A percentile compares a stretch with the other conserved stretches of the same genome.
These are phyloP conservation scores for Chrysodeixis includens DNA, from an alignment of 2,888 invertebrate genomes.

Conservation along the genomic window DNA sequence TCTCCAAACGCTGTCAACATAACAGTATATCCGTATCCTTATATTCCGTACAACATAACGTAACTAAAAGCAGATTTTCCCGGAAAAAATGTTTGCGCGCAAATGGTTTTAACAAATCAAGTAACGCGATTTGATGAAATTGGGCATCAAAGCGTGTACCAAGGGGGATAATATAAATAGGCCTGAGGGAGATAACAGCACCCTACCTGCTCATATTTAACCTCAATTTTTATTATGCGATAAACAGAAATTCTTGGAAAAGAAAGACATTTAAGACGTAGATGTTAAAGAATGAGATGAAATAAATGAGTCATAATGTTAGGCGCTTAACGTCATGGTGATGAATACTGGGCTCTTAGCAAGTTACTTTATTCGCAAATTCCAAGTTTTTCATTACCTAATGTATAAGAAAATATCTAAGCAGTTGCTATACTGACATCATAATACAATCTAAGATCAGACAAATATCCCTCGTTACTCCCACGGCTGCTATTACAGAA, in stretches of 20 bases:
- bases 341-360: too few species aligned
- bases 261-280: neutral
- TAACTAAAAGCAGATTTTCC: constrained; percentile 46
- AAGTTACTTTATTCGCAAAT: too few species aligned
- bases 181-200: constrained; percentile 9
- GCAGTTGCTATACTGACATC: too few species aligned
- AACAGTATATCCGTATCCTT: constrained; percentile 11
- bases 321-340: too few species aligned
- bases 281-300: neutral
- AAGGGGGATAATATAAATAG: constrained; percentile 14
- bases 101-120: constrained; percentile 39
- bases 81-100: constrained; percentile 42
- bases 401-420: neutral
- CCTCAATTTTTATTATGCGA: neutral
- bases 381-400: too few species aligned
- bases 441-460: neutral
- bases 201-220: constrained; percentile 3
- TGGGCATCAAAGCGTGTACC: constrained; percentile 22
- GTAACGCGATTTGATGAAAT: constrained; percentile 36
- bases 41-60: constrained; percentile 28
- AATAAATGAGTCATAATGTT: neutral
- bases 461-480: neutral
- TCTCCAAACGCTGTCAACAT: constrained; percentile 13
- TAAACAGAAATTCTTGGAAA: neutral
- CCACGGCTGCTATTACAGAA: neutral